Evolutionary conservation across 2,888 invertebrate species (phyloP).

Genomic region (Rhorus exstirpatorius): DNA sequence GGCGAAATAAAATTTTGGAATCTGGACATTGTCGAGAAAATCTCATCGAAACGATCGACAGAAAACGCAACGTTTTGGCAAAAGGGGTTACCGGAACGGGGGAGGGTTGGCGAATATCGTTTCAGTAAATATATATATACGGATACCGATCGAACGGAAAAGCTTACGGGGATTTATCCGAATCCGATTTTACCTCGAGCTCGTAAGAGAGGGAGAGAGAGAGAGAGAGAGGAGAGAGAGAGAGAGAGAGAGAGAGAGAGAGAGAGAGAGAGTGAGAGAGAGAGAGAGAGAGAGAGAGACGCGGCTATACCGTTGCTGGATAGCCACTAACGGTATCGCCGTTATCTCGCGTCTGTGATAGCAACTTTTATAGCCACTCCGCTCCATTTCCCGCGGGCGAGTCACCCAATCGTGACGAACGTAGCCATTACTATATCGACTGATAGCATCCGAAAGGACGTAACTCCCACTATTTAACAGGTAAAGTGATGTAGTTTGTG

Average conservation of each 20-base stretch:
- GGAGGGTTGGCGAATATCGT: constrained; percentile 34
- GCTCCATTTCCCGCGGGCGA: constrained; percentile 75
- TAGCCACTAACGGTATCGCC: constrained; percentile 72
- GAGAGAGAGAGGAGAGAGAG: constrained; percentile 30
- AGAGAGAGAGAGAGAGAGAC: constrained; percentile 33
- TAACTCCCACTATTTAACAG: constrained; percentile 9
- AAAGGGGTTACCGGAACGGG: constrained; percentile 44
- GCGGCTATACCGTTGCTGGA: constrained; percentile 61
- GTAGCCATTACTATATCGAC: constrained; percentile 4
- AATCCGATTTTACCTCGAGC: constrained; percentile 64
- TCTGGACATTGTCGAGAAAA: constrained; percentile 45
- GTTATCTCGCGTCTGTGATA: constrained; percentile 79
- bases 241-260: constrained; percentile 33
- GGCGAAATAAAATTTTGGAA: constrained; percentile 30
- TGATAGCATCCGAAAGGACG: neutral
- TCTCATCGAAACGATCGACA: constrained; percentile 17
- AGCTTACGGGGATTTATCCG: constrained; percentile 68
- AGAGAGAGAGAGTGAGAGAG: constrained; percentile 30
- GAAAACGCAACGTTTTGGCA: constrained; percentile 1
- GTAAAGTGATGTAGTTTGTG: constrained; percentile 11
- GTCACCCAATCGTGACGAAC: constrained; percentile 64
- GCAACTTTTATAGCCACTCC: constrained; percentile 80
- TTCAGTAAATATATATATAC: constrained; percentile 19
- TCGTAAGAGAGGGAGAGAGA: constrained; percentile 28
- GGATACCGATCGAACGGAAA: constrained; percentile 8